These are phyloP conservation scores for Heteropelma amictum DNA, from an alignment of 2,888 invertebrate species.

Conservation along the genomic window DNA sequence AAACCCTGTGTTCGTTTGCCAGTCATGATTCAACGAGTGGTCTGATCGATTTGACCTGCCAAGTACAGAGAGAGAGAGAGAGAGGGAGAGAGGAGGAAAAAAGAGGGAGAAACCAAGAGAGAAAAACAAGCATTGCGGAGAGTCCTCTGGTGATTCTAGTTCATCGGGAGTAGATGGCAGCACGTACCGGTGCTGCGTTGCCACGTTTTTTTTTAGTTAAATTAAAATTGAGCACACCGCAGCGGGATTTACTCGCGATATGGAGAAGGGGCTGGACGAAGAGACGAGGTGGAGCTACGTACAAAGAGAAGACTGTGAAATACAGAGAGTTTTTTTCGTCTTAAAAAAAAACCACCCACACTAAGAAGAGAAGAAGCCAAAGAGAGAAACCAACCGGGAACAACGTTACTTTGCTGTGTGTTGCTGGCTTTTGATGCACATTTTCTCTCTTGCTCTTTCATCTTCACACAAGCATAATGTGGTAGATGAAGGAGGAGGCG, in stretches of 20 bases:
- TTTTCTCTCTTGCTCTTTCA: not conserved
- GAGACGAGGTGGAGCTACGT: slow-evolving; percentile 46
- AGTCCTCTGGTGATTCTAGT: slow-evolving; percentile 47
- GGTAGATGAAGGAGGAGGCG: slow-evolving; percentile 27
- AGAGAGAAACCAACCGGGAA: slow-evolving; percentile 45
- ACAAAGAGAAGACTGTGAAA: not conserved
- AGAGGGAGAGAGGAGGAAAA: not conserved
- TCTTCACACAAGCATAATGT: not conserved
- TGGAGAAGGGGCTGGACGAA: slow-evolving; percentile 52
- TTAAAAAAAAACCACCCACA: not conserved
- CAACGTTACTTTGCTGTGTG: not conserved
- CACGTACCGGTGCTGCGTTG: slow-evolving; percentile 64
- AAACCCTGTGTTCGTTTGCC: not conserved
- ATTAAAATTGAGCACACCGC: slow-evolving; percentile 27
- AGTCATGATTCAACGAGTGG: slow-evolving; percentile 27
- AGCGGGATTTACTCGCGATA: slow-evolving; percentile 32
- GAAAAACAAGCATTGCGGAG: not conserved
- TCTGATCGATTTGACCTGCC: slow-evolving; percentile 22
- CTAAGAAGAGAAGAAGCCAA: slow-evolving; percentile 30
- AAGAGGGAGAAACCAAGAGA: not conserved
- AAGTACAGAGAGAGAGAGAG: not conserved
- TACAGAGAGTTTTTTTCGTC: not conserved
- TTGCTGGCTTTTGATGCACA: too few relatives aligned
- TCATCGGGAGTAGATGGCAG: slow-evolving; percentile 70
- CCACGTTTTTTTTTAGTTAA: slow-evolving; percentile 24